These are phyloP conservation scores for Macroglossus sobrinus DNA, from an alignment of 2,113 vertebrate species.

Conservation along the genomic window DNA sequence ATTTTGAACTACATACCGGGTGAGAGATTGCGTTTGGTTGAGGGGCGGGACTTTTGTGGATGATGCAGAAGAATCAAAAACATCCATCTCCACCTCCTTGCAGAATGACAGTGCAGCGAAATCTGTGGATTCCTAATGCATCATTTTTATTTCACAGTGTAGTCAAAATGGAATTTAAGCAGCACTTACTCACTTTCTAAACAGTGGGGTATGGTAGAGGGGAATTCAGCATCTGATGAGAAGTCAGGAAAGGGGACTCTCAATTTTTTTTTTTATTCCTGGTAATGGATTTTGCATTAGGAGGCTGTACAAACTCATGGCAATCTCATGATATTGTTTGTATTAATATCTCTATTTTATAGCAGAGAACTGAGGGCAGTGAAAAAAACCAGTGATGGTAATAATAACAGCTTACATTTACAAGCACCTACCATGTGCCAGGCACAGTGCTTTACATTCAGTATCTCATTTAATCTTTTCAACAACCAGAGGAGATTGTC, in stretches of 20 bases:
- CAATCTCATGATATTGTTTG: neutral
- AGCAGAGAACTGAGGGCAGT: neutral
- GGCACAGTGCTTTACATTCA: neutral
- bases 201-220: constrained; percentile 36
- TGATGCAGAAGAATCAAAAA: neutral
- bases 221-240: constrained; percentile 49
- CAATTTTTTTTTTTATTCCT: neutral
- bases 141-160: constrained; percentile 55
- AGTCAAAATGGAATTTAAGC: constrained; percentile 56
- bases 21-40: constrained; percentile 21
- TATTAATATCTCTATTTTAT: neutral
- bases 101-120: constrained; percentile 52
- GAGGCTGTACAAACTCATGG: neutral
- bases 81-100: neutral
- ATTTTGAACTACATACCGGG: neutral
- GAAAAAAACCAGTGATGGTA: neutral
- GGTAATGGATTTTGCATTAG: neutral
- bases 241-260: neutral
- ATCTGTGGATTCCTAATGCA: constrained; percentile 55
- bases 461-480: neutral
- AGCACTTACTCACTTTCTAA: constrained; percentile 64
- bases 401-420: neutral
- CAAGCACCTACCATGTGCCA: neutral
- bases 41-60: constrained; percentile 29
- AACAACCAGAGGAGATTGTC: neutral